phyloP scores from a whole-genome alignment of 2,113 vertebrate species.

The Cryptotis parvus region DNA sequence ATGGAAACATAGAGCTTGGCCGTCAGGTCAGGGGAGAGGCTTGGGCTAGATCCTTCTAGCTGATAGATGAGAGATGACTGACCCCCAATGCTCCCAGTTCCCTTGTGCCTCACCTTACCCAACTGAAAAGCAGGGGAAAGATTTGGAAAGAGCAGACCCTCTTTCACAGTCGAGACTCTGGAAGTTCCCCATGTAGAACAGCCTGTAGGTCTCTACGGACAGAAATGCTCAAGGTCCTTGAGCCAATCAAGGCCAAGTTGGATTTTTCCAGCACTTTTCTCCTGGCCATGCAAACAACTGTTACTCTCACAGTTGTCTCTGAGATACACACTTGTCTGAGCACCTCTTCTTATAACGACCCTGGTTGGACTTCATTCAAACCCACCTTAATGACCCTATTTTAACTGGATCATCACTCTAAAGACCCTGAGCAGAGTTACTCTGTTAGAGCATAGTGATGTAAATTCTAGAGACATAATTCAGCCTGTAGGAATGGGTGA shows the following conservation, averaged over 20 bases:
- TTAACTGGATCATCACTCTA: not conserved
- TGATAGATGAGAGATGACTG: not conserved
- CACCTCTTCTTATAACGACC: not conserved
- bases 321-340: not conserved
- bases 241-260: not conserved
- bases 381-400: not conserved
- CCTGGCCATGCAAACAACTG: too few species aligned
- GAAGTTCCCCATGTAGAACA: not conserved
- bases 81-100: not conserved
- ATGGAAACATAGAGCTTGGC: not conserved
- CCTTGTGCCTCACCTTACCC: too few species aligned
- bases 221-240: not conserved
- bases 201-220: not conserved
- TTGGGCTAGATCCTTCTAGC: accelerated
- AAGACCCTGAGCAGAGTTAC: not conserved
- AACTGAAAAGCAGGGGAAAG: not conserved
- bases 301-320: not conserved
- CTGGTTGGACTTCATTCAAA: not conserved
- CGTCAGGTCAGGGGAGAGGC: not conserved
- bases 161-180: not conserved
- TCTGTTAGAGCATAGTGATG: not conserved
- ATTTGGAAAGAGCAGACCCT: not conserved
- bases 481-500: not conserved
- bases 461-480: not conserved
- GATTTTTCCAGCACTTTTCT: not conserved